Base-by-base conservation (phyloP, 1,140 invertebrate species). In the Steinernema khuongi region DNA sequence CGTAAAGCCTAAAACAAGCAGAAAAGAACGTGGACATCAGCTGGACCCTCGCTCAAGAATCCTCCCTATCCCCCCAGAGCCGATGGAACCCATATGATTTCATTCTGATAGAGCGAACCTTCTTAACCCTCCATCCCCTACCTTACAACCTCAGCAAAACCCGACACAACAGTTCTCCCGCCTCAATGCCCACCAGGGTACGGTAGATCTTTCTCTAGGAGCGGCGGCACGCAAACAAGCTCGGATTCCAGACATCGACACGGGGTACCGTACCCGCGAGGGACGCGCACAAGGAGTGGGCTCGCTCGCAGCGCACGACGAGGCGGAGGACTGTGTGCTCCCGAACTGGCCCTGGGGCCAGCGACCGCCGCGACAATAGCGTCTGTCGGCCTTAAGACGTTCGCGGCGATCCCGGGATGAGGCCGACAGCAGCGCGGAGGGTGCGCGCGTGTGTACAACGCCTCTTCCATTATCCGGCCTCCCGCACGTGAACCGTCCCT, bases 361-460 rank as follows among this genome's bases (percentile, higher is more conserved):
- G 50, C 14, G 50, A 60, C 50, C n/a, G n/a, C n/a, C n/a, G n/a
- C n/a, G 50, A 60, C 50, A 60, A 60, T 60, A 60, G 50, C 50
- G 50, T 60, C 50, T 14, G 11, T 22, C 14, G 26, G 22, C 50
- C 50, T 60, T 60, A 60, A 60, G 50, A 60, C 50, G 50, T 60
- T 60, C 26, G 50, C 50, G 50, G 50, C 50, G 50, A 60, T 60
- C 50, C 50, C 50, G 50, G 22, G 50, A 60, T 60, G 50, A 60
- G 50, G 50, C 50, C 50, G 19, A 17, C 19, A 2, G 22, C 50
- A 26, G 50, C 22, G 50, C 50, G 26, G 50, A 60, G 50, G 26
- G 50, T 22, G 50, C 50, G 50, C 50, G 11, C 50, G 50, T 26
- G 50, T 60, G 50, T 17, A 26, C 11, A 26, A 14, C 50, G 50